Base-by-base conservation (phyloP, 1,140 invertebrate genomes). In the Anastatus disparis region DNA sequence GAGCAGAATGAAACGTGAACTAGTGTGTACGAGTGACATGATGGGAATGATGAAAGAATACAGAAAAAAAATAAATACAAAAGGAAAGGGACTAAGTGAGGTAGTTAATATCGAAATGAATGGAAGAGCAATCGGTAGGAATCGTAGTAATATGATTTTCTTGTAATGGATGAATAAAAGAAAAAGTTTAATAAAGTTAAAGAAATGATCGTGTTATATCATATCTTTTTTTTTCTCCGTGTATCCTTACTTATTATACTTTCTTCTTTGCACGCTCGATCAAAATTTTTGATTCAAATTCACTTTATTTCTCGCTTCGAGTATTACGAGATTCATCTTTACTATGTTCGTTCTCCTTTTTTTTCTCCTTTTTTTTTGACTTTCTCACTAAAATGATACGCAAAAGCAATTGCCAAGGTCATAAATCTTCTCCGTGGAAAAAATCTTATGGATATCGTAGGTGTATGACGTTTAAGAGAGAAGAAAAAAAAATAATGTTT, bases 81-180 rank as follows among this genome's bases (percentile, higher is more conserved):
- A 76, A 74, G 17, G 67, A n/a, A n/a, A n/a, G 74, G 72, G 79
- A 81, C 74, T 77, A 70, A 77, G 68, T 74, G 76, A 52, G 58
- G 48, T 65, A 75, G 76, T 79, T 78, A 80, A 80, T 78, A 79
- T 76, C 62, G 63, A 70, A 75, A 63, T 76, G 74, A 79, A 80
- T 74, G 65, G 70, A 73, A 40, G 65, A 75, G 75, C 76, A 77
- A 77, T 81, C 74, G 73, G 68, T 68, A 71, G 42, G 74, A 77
- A 81, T 74, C 76, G 71, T 77, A 77, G 76, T 77, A 78, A 76
- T 79, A 81, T 79, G 78, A 81, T 75, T 77, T 77, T 76, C 79
- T 80, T 77, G 79, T 74, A 29, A 48, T 35, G 24, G 42, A 20
- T 62, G 63, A 53, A 13, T 46, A 29, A 38, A 44, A 50, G 61